Conservation (phyloP, 2,888 invertebrate genomes). For the Dasypogon diadema region DNA sequence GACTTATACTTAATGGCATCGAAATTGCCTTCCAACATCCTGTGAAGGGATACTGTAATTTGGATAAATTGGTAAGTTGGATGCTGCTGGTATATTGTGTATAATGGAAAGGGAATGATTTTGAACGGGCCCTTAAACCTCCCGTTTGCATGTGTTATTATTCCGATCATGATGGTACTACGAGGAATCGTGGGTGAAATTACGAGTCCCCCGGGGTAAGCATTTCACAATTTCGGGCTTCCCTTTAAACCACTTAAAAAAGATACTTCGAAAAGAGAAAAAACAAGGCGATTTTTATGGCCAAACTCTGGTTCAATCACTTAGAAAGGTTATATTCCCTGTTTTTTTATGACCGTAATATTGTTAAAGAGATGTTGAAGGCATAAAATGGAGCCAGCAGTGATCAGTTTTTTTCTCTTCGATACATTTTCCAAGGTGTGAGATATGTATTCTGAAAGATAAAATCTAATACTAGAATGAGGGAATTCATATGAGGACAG, state of each 20-base stretch:
- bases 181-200: conserved; percentile 36
- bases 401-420: too few species aligned
- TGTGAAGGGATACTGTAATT: conserved; percentile 54
- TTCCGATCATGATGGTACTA: conserved; percentile 44
- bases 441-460: too few species aligned
- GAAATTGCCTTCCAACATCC: conserved; percentile 49
- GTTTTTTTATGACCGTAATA: conserved; percentile 34
- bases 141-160: conserved; percentile 46
- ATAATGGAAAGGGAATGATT: conserved; percentile 37
- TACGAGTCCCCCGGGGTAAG: conserved; percentile 43
- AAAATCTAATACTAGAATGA: too few species aligned
- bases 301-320: conserved; percentile 35
- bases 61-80: conserved; percentile 54
- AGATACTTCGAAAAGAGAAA: conserved; percentile 9
- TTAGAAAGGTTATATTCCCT: conserved; percentile 27
- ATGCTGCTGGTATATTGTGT: not conserved
- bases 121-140: conserved; percentile 36
- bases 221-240: conserved; percentile 35
- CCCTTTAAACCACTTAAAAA: conserved; percentile 46
- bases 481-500: too few species aligned
- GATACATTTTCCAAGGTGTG: too few species aligned
- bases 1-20: conserved; percentile 53
- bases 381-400: not conserved
- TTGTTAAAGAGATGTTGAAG: conserved; percentile 29
- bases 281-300: conserved; percentile 19